Evolutionary conservation across 2,797 vertebrate species (phyloP).

Genomic region (Cheracebus regulus): DNA sequence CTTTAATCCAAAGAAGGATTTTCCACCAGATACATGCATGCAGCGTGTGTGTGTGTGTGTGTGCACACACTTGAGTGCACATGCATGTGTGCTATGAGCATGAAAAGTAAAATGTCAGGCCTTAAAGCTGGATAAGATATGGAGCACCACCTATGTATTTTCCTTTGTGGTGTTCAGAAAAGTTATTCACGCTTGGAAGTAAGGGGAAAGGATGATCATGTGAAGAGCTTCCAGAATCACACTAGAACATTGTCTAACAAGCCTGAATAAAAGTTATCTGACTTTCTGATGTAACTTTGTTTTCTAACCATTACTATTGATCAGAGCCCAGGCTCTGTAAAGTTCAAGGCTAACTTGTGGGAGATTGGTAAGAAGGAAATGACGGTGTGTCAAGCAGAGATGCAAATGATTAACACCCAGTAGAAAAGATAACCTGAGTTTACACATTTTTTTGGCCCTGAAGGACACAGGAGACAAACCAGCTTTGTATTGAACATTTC

Average conservation of each 20-base stretch:
- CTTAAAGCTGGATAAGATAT: too few species aligned
- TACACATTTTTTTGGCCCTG: neutral
- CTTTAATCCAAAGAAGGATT: neutral
- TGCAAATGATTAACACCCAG: neutral
- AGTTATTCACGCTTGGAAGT: neutral
- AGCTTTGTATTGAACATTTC: neutral
- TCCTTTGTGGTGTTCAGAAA: neutral
- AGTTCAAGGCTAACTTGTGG: neutral
- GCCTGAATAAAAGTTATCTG: neutral
- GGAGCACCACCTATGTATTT: neutral
- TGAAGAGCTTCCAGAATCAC: neutral
- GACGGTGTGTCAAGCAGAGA: neutral
- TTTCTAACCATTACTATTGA: neutral
- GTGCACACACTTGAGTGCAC: too few species aligned
- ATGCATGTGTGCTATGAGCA: rapidly evolving
- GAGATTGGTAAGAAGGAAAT: neutral
- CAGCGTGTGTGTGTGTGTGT: neutral
- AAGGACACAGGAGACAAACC: neutral
- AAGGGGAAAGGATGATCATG: neutral
- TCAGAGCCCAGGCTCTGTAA: neutral
- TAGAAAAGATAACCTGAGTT: neutral
- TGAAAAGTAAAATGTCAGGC: neutral
- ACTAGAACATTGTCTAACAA: rapidly evolving
- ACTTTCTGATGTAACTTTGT: neutral
- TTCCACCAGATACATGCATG: neutral